Conservation (phyloP, 2,797 vertebrate species). For the Eutrigla gurnardus region DNA sequence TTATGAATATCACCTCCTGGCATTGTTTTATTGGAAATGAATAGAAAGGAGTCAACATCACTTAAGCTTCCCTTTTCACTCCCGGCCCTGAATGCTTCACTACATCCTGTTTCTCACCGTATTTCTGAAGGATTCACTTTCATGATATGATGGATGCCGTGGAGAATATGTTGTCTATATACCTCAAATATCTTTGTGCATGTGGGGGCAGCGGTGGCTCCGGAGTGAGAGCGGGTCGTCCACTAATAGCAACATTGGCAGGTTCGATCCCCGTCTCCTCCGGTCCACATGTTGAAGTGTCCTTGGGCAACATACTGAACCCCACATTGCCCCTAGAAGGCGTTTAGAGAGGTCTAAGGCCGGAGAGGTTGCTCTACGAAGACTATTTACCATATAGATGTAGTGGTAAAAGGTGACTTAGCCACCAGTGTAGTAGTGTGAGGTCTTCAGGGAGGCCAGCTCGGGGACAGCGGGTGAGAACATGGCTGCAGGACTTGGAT, state of each 20-base stretch:
- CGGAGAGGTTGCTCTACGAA: background rate
- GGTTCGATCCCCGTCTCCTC: background rate
- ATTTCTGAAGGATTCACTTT: slow-evolving; percentile 5
- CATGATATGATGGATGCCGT: background rate
- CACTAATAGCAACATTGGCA: background rate
- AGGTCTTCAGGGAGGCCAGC: slow-evolving; percentile 24
- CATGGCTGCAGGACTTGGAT: slow-evolving; percentile 26
- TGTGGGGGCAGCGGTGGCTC: too few relatives aligned
- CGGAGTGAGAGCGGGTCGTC: background rate
- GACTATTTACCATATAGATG: background rate
- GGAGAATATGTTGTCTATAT: slow-evolving; percentile 7
- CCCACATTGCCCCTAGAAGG: background rate
- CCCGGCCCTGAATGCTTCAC: slow-evolving; percentile 8
- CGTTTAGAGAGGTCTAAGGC: background rate
- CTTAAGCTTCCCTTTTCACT: slow-evolving; percentile 2
- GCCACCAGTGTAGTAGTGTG: background rate
- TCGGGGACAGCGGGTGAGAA: slow-evolving; percentile 18
- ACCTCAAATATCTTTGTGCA: slow-evolving; percentile 9
- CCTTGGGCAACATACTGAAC: background rate
- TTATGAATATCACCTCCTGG: background rate
- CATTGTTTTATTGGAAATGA: slow-evolving; percentile 19
- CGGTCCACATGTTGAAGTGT: background rate
- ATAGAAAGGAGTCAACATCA: slow-evolving; percentile 1
- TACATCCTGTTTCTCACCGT: background rate
- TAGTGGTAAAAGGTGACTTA: slow-evolving; percentile 27